Evolutionary conservation across 2,113 vertebrate genomes (phyloP).

Genomic region (Nothoprocta perdicaria): DNA sequence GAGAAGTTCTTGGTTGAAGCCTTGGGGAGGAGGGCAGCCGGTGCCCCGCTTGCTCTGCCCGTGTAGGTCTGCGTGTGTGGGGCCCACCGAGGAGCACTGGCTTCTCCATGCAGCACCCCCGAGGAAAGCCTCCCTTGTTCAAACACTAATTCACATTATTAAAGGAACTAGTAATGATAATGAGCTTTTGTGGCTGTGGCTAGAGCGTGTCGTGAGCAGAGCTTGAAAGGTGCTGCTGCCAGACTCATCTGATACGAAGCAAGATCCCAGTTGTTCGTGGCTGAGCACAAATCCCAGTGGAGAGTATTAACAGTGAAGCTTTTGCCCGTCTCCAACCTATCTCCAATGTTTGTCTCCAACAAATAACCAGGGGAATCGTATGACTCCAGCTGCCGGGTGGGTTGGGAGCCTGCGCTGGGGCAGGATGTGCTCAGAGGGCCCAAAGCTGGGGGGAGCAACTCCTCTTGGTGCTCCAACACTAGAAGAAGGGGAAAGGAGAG

Average conservation of each 20-base stretch:
- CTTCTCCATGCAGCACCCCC: neutral
- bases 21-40: neutral
- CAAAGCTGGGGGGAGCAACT: neutral
- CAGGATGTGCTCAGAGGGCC: neutral
- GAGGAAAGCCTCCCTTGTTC: slow-evolving; percentile 35
- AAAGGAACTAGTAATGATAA: neutral
- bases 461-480: neutral
- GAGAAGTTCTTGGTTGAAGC: neutral
- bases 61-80: rapidly evolving
- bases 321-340: neutral
- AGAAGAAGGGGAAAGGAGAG: neutral
- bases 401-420: neutral
- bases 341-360: neutral
- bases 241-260: rapidly evolving
- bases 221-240: neutral
- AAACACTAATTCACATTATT: neutral
- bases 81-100: neutral
- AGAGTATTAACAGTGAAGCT: neutral
- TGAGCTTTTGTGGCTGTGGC: neutral
- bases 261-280: rapidly evolving
- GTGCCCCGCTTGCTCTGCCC: rapidly evolving
- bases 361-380: neutral
- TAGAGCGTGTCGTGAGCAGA: neutral
- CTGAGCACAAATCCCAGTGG: rapidly evolving
- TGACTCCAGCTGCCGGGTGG: neutral